phyloP scores from a whole-genome alignment of 2,888 invertebrate genomes.

The Stenichneumon culpator region DNA sequence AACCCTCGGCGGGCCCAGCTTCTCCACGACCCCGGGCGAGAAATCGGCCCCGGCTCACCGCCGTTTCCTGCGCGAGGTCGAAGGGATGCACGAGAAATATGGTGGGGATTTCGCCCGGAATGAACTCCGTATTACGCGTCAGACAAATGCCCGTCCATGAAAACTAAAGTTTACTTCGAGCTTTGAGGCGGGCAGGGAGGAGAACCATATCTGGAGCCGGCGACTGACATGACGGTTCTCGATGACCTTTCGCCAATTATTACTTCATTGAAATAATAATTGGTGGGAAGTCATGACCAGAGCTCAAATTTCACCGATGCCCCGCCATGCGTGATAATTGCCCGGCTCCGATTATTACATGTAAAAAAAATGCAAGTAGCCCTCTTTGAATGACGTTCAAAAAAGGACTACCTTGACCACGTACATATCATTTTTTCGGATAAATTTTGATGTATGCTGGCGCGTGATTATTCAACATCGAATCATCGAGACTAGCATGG shows the following conservation, averaged over 20 bases:
- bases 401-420: no score
- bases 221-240: conserved; percentile 68
- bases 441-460: not conserved
- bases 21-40: conserved; percentile 2
- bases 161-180: conserved; percentile 79
- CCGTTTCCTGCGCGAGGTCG: conserved; percentile 36
- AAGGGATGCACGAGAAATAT: conserved; percentile 73
- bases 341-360: no score
- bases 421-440: not conserved
- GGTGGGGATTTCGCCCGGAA: conserved; percentile 74
- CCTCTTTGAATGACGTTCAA: no score
- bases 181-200: conserved; percentile 70
- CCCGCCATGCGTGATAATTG: not conserved
- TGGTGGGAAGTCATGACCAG: not conserved
- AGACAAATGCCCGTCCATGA: conserved; percentile 79
- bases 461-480: not conserved
- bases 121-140: conserved; percentile 79
- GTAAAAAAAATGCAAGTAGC: no score
- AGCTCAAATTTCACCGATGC: not conserved
- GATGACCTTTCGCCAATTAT: conserved; percentile 67
- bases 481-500: not conserved
- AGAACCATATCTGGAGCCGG: not conserved
- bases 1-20: conserved; percentile 28
- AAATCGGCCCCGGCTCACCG: conserved; percentile 26
- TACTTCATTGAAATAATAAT: not conserved